Conservation (phyloP, 2,113 vertebrate genomes). For the Phaethornis superciliosus region DNA sequence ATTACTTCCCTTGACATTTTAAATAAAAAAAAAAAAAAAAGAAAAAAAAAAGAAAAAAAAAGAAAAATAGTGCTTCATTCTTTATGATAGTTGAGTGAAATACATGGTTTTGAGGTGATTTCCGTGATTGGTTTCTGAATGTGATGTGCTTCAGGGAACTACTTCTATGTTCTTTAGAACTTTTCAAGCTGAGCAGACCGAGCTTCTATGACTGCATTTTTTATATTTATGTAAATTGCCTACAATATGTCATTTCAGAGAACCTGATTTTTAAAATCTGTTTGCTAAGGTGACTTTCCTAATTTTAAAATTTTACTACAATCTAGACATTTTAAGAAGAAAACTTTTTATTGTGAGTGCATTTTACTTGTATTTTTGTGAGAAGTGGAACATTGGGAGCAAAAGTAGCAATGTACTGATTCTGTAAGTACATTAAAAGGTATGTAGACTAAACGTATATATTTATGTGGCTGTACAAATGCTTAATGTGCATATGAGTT, state of each 20-base stretch:
- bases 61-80: rapidly evolving
- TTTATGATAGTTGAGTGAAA: not conserved
- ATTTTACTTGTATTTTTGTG: not conserved
- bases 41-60: not conserved
- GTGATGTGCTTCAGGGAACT: not conserved
- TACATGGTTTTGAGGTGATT: not conserved
- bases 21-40: not conserved
- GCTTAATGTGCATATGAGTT: not conserved
- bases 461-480: not conserved
- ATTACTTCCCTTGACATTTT: not conserved
- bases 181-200: not conserved
- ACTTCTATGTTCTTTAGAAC: not conserved
- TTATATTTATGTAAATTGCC: not conserved
- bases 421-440: not conserved
- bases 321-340: not conserved
- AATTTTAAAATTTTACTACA: not conserved
- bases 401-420: not conserved
- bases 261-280: not conserved
- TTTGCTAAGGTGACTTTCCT: not conserved
- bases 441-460: not conserved
- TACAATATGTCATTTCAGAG: not conserved
- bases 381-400: not conserved
- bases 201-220: not conserved
- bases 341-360: not conserved
- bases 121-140: not conserved